Percentiles rank a stretch among this genome's conserved stretches.
Evolutionary conservation across 30 jellyfish, hydroid and myxozoan species (phyloP).

Genomic region (Nemopilema nomurai): DNA sequence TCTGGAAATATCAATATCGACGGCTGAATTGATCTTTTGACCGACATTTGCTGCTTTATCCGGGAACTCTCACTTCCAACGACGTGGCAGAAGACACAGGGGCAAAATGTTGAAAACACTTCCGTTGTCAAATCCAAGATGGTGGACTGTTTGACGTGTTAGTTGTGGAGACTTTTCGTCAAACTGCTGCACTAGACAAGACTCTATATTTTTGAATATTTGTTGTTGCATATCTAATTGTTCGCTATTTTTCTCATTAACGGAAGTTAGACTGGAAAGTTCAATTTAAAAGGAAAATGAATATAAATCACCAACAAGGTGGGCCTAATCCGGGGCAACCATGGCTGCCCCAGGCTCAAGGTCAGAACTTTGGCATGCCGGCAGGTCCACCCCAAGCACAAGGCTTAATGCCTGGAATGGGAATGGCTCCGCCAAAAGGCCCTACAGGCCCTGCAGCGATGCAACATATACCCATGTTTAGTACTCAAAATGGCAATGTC

Average conservation of each 20-base stretch:
- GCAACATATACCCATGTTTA: conserved; percentile 52
- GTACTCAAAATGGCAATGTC: conserved; percentile 58
- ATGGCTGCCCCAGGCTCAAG: conserved; percentile 38
- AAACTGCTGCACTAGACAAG: background rate
- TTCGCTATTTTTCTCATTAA: no score
- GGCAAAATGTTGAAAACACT: conserved; percentile 29
- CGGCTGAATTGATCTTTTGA: conserved; percentile 40
- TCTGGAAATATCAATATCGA: background rate
- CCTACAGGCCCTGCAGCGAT: conserved; percentile 39
- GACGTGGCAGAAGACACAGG: conserved; percentile 86
- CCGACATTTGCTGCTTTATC: conserved; percentile 36
- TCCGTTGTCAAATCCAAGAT: conserved; percentile 60
- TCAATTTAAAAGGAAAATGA: conserved; percentile 1
- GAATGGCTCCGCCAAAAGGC: conserved; percentile 33
- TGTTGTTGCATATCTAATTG: background rate
- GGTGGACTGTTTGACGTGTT: conserved; percentile 49
- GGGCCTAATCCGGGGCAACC: conserved; percentile 64
- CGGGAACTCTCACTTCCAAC: conserved; percentile 64
- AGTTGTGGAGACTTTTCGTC: conserved; percentile 15
- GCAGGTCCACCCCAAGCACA: conserved; percentile 43
- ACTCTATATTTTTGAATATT: background rate
- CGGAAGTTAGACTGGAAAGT: background rate
- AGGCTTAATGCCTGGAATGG: conserved; percentile 14
- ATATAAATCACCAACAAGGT: conserved; percentile 40
- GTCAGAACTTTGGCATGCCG: conserved; percentile 14